Evolutionary conservation across 2,113 vertebrate species (phyloP), one percentile per base, ranked within the genome.

Genomic region (Zeus faber): DNA sequence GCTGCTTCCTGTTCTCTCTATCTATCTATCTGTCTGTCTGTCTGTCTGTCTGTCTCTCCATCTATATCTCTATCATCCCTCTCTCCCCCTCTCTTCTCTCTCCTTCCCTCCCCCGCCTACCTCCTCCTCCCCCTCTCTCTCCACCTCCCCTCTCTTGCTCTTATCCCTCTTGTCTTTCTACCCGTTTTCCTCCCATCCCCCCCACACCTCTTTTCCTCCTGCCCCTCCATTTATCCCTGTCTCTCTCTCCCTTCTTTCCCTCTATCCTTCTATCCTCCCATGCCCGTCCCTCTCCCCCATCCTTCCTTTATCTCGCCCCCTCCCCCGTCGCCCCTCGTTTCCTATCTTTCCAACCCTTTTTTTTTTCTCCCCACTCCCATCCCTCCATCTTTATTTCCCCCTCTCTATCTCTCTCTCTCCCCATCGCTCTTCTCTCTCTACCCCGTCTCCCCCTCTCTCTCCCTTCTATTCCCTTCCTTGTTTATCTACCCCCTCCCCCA

Each of bases 291-390:
- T 41, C 39, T 5, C 39, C 5, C 39, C 8, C 51, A 22, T 18
- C 8, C 20, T 39, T 13, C n/a, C 8, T 17, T 3, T 24, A 10
- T 24, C 16, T 18, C 7, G 27, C 0, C 11, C 7, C 13, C 33
- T 14, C 6, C 13, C 33, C 13, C 2, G 2, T 44, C 41, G 2
- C 3, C 13, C 13, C 37, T 1, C 55, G 40, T 45, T 37, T 22
- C 35, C 44, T 13, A 24, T 41, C 25, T 22, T 11, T 18, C 13
- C 17, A 58, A 8, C 49, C 5, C 11, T n/a, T 27, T 25, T 17
- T 35, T 65, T 17, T 46, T 48, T 43, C 65, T 23, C 18, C 51
- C 79, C 37, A n/a, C 23, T 5, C 11, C 20, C 24, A 8, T 21
- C 17, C 10, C 6, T 24, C 20, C 23, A 16, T 18, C 13, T 31